Conservation (phyloP, 2,797 vertebrate species). For the Poeciliopsis gracilis region DNA sequence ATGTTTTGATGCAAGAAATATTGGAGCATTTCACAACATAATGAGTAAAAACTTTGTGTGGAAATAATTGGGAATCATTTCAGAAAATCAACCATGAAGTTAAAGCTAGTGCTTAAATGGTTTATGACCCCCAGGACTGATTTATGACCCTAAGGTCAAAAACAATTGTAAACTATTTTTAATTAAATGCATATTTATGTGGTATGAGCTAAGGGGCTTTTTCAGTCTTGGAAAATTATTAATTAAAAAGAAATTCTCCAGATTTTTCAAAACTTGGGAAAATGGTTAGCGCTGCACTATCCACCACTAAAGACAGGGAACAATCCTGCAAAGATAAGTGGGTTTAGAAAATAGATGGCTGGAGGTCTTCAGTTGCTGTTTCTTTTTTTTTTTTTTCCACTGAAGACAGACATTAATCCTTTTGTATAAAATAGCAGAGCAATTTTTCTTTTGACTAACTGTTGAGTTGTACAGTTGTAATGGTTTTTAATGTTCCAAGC, state of each 20-base stretch:
- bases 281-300: too few relatives aligned
- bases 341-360: neutral
- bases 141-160: neutral
- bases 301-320: neutral
- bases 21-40: neutral
- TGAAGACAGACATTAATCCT: neutral
- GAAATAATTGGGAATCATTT: neutral
- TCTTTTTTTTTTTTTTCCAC: neutral
- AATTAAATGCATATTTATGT: neutral
- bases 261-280: too few relatives aligned
- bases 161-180: neutral
- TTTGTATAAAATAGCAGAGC: neutral
- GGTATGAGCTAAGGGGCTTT: neutral
- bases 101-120: neutral
- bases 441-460: neutral
- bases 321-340: neutral
- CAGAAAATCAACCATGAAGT: neutral
- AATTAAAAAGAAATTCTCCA: too few relatives aligned
- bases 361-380: neutral
- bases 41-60: neutral
- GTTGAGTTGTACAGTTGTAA: neutral
- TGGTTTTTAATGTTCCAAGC: neutral
- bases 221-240: too few relatives aligned
- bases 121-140: too few relatives aligned
- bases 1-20: neutral